These are phyloP conservation scores for Brachionus sp. DNA, from an alignment of 1,140 invertebrate species.

Conservation along the genomic window DNA sequence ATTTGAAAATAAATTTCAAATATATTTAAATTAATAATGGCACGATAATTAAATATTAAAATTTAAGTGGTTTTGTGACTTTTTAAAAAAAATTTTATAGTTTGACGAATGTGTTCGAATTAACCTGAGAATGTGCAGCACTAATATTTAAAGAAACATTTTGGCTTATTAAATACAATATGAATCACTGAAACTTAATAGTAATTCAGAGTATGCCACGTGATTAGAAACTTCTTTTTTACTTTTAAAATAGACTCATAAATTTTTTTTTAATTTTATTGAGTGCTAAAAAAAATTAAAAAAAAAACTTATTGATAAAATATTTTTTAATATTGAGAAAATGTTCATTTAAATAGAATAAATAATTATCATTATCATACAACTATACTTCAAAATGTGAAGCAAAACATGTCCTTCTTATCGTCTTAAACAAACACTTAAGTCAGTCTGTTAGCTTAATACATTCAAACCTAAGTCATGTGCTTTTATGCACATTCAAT, in stretches of 20 bases:
- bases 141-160: background rate
- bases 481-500: no score
- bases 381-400: background rate
- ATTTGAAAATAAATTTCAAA: no score
- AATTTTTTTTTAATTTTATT: no score
- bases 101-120: background rate
- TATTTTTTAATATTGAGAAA: background rate
- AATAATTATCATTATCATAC: background rate
- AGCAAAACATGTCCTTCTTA: background rate
- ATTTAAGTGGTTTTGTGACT: background rate
- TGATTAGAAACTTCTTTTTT: background rate
- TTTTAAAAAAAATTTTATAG: background rate
- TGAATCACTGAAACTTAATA: background rate
- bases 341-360: background rate
- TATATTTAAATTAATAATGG: background rate
- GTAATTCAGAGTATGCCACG: background rate
- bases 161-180: background rate
- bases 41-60: background rate
- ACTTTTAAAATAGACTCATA: no score
- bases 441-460: background rate
- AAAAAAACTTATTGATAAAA: no score
- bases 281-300: no score
- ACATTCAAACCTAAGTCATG: background rate
- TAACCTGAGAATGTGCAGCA: background rate
- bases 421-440: background rate